phyloP scores from a whole-genome alignment of 2,113 vertebrate species.

The Trinectes maculatus region DNA sequence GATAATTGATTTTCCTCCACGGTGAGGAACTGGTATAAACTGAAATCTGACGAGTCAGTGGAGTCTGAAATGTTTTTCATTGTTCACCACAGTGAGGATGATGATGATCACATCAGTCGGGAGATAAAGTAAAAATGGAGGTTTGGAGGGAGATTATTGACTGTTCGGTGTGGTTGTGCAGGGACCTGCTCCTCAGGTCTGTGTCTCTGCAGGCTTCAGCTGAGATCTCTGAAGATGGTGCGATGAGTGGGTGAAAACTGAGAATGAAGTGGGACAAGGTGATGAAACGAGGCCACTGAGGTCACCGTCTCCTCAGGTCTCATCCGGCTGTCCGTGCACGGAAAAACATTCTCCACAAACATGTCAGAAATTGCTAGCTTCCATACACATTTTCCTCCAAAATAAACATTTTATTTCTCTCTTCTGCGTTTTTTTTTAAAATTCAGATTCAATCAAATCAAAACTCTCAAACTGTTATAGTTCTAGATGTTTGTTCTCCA shows the following conservation, averaged over 20 bases:
- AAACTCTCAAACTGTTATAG: too few relatives aligned
- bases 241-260: constrained; percentile 18
- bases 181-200: constrained; percentile 80
- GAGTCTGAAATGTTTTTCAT: constrained; percentile 19
- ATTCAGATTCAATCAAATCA: too few relatives aligned
- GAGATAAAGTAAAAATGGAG: background rate
- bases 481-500: too few relatives aligned
- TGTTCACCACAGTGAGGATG: constrained; percentile 31
- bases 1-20: constrained; percentile 16
- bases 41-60: constrained; percentile 27
- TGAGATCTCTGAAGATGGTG: constrained; percentile 33
- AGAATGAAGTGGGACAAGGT: constrained; percentile 34
- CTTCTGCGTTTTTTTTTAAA: too few relatives aligned
- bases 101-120: constrained; percentile 6
- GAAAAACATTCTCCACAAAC: too few relatives aligned
- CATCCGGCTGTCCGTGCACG: too few relatives aligned
- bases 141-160: too few relatives aligned
- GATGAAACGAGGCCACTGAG: constrained; percentile 1
- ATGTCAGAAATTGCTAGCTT: too few relatives aligned
- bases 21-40: constrained; percentile 31
- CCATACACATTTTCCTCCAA: too few relatives aligned
- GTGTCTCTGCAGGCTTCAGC: constrained; percentile 46
- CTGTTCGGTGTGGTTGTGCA: too few relatives aligned
- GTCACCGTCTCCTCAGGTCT: background rate
- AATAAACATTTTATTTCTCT: too few relatives aligned